Base-by-base conservation (phyloP, 2,888 invertebrate species). In the Cataglyphis albicans region DNA sequence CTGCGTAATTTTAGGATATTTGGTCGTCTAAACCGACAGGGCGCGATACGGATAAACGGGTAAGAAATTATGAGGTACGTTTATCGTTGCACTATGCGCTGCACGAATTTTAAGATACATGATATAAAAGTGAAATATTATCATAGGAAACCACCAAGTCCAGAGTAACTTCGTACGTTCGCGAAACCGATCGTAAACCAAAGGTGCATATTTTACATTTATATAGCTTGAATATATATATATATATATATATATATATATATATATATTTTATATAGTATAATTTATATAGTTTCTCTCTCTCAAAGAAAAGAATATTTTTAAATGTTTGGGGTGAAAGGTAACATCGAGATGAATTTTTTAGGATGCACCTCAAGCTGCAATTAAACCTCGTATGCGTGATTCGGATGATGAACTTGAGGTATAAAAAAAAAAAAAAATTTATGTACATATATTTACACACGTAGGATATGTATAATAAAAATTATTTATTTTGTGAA, bases 1-100 rank as follows among this genome's bases (percentile, higher is more conserved):
- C n/a, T 59, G 35, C 25, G 44, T 38, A 44, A 65, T 84, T 83
- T 68, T 84, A 84, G 81, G 72, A 82, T 3, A 25, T 74, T 57
- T 81, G 52, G 70, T 41, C 68, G 35, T 21, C 41, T 52, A 29
- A 70, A 18, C 55, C 64, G 32, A 72, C 9, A 68, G 32, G 25
- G 15, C 80, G 61, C 61, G 68, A 52, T 63, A 80, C n/a, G 52
- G n/a, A 38, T 70, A 83, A 70, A 81, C 41, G 21, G 6, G 15
- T 70, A 81, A 57, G 10, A 41, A n/a, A 44, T 41, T 52, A 68
- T 7, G 67, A 76, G 76, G 68, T 67, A 67, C n/a, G 41, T 57
- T 55, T 67, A 21, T 67, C 32, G 25, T 41, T 68, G n/a, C 12
- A 35, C 12, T 72, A 52, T n/a, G n/a, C 2, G n/a, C n/a, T 52